phyloP scores from a whole-genome alignment of 2,888 invertebrate species.

The Habrosyne pyritoides region DNA sequence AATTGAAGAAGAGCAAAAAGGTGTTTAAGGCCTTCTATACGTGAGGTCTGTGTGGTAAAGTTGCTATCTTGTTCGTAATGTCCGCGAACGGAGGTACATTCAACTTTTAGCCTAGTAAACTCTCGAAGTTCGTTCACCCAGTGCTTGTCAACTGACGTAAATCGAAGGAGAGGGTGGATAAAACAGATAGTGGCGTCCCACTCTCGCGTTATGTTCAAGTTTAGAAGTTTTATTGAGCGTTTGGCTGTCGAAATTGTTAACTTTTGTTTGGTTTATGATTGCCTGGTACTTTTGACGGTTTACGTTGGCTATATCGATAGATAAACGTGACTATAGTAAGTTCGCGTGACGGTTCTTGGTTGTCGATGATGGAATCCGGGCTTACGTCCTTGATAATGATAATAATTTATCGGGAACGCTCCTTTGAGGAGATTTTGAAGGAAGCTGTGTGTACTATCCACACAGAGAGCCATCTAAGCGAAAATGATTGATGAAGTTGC shows the following conservation, averaged over 20 bases:
- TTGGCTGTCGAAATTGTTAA: constrained; percentile 76
- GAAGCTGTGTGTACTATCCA: neutral
- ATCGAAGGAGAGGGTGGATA: constrained; percentile 62
- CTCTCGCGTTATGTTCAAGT: constrained; percentile 67
- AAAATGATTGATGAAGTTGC: neutral
- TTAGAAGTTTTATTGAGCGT: constrained; percentile 76
- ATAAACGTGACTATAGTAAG: constrained; percentile 56
- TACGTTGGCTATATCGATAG: constrained; percentile 79
- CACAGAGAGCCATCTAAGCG: neutral
- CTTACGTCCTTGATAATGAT: neutral
- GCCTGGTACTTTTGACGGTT: constrained; percentile 79
- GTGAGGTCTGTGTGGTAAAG: constrained; percentile 68
- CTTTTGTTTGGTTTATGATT: constrained; percentile 67
- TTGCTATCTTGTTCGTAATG: constrained; percentile 84
- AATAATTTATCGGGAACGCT: neutral
- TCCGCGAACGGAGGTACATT: constrained; percentile 84
- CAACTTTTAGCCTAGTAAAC: constrained; percentile 85
- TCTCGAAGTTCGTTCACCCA: constrained; percentile 83
- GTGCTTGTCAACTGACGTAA: constrained; percentile 83
- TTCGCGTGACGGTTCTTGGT: constrained; percentile 46
- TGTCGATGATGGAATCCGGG: constrained; percentile 25
- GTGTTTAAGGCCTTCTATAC: constrained; percentile 57
- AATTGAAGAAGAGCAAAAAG: constrained; percentile 41
- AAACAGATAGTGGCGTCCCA: constrained; percentile 64
- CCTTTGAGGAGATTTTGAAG: neutral